phyloP scores from a whole-genome alignment of 2,113 vertebrate species.

The Sterna hirundo region DNA sequence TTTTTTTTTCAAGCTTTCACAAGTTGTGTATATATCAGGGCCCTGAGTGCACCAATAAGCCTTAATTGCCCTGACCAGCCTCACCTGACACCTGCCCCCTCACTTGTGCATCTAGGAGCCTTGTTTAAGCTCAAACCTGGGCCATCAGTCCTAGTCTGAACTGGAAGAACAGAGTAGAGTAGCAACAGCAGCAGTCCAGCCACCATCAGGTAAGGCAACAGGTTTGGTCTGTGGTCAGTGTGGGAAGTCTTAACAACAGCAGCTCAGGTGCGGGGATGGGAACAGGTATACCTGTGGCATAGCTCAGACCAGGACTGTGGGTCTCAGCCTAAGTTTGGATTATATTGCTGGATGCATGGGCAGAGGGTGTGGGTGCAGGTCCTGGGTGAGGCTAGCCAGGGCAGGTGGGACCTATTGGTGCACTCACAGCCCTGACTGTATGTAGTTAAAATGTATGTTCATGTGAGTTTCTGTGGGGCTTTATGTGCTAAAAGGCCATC shows the following conservation, averaged over 20 bases:
- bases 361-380: background rate
- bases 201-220: fast-evolving
- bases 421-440: fast-evolving
- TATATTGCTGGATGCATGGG: background rate
- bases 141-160: fast-evolving
- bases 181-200: fast-evolving
- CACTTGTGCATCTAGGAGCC: background rate
- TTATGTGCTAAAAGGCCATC: background rate
- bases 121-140: background rate
- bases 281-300: too few species aligned
- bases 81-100: background rate
- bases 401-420: fast-evolving
- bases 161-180: background rate
- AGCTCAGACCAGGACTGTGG: background rate
- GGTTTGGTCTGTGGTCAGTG: fast-evolving
- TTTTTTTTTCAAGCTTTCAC: background rate
- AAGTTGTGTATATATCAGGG: background rate
- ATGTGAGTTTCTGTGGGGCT: background rate
- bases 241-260: background rate
- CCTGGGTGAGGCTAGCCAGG: background rate
- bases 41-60: background rate
- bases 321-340: background rate
- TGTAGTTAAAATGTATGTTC: background rate
- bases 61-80: background rate
- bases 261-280: background rate